Evolutionary conservation across 53 echinoderm and acorn worm genomes (phyloP).

Genomic region (Arbacia lixula): DNA sequence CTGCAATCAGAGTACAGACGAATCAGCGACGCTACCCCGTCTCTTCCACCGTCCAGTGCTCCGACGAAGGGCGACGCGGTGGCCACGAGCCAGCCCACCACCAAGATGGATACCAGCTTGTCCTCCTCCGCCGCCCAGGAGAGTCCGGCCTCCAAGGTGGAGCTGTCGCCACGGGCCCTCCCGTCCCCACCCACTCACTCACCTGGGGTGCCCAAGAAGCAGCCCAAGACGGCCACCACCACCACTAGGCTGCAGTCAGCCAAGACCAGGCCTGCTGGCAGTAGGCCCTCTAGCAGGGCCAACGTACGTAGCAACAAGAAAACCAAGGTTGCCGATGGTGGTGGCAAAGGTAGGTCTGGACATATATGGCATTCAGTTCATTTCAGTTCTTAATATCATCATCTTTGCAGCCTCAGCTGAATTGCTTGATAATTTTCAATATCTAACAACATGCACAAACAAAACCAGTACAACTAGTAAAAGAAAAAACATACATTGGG

Average conservation of each 20-base stretch:
- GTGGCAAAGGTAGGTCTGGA: slow-evolving; percentile 22
- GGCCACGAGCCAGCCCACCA: background rate
- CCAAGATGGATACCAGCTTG: background rate
- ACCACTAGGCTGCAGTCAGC: slow-evolving; percentile 23
- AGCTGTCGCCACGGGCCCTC: background rate
- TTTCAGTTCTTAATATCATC: too few species aligned
- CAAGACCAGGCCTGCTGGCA: slow-evolving; percentile 4
- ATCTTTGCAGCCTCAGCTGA: too few species aligned
- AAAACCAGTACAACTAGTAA: too few species aligned
- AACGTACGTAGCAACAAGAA: slow-evolving; percentile 2
- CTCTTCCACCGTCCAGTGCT: background rate
- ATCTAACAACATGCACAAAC: too few species aligned
- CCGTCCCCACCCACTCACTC: slow-evolving; percentile 33
- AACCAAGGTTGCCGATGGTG: slow-evolving; percentile 13
- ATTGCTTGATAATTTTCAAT: too few species aligned
- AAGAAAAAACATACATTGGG: too few species aligned
- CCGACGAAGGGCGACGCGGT: background rate
- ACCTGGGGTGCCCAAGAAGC: slow-evolving; percentile 20
- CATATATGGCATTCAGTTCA: too few species aligned
- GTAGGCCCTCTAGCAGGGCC: slow-evolving; percentile 21
- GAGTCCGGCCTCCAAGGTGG: background rate
- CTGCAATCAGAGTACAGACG: slow-evolving; percentile 24
- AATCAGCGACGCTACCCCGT: slow-evolving; percentile 2
- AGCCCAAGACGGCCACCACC: background rate
- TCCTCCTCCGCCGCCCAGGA: background rate